A percentile compares a stretch with the other conserved stretches of the same genome.
These are phyloP conservation scores for Aphyosemion australe DNA, from an alignment of 2,113 vertebrate genomes.

Conservation along the genomic window DNA sequence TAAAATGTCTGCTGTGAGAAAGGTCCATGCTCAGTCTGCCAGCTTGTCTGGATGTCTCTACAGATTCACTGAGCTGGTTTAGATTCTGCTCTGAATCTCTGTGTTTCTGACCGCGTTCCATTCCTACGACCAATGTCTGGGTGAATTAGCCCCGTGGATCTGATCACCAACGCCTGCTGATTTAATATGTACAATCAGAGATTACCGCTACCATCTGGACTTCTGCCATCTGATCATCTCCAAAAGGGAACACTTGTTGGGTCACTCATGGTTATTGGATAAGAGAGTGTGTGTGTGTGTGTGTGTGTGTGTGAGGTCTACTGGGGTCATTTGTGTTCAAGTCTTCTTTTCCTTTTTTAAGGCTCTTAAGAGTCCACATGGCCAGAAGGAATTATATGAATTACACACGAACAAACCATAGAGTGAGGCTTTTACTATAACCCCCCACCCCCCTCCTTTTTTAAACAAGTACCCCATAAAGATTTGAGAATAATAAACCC, in stretches of 20 bases:
- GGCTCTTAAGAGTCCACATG: slow-evolving; percentile 1
- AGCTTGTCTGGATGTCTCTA: background rate
- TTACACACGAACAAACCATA: slow-evolving; percentile 25
- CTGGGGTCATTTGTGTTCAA: background rate
- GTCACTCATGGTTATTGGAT: background rate
- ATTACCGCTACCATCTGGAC: too few relatives aligned
- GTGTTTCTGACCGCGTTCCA: slow-evolving; percentile 23
- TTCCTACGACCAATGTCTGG: slow-evolving; percentile 6
- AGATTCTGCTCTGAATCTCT: slow-evolving; percentile 15
- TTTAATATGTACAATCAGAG: background rate
- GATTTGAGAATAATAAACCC: slow-evolving; percentile 1
- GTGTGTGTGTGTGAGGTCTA: slow-evolving; percentile 2
- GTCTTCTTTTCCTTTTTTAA: slow-evolving; percentile 5
- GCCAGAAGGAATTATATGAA: slow-evolving; percentile 3
- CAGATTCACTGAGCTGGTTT: background rate
- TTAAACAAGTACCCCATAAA: slow-evolving; percentile 7
- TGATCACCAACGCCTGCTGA: slow-evolving; percentile 6
- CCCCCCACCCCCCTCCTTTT: slow-evolving; percentile 1
- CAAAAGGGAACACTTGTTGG: background rate
- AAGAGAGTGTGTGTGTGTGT: too few relatives aligned
- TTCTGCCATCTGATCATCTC: too few relatives aligned
- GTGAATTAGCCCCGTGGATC: slow-evolving; percentile 7
- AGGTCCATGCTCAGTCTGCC: background rate
- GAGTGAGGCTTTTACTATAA: background rate
- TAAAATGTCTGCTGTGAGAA: slow-evolving; percentile 9